Evolutionary conservation across 2,113 vertebrate species (phyloP).

Genomic region (Penelope pileata): DNA sequence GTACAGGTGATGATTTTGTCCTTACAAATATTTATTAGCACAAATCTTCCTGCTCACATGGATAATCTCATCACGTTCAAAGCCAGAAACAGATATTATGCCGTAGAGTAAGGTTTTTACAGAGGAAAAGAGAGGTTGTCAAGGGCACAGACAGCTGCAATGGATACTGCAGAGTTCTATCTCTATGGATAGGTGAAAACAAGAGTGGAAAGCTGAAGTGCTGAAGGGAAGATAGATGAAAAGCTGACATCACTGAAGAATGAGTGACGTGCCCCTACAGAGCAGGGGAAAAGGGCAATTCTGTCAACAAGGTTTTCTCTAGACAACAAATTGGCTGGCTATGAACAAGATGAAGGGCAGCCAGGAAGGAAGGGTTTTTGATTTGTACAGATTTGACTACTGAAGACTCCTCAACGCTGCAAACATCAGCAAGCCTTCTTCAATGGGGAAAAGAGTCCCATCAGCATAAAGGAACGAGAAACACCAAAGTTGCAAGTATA

Average conservation of each 20-base stretch:
- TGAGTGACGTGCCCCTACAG: accelerated
- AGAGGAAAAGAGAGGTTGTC: neutral
- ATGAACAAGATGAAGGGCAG: neutral
- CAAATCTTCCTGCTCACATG: neutral
- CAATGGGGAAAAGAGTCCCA: neutral
- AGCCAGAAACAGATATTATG: neutral
- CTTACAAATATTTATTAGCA: constrained; percentile 22
- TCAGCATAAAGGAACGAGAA: neutral
- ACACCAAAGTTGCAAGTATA: neutral
- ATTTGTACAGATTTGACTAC: neutral
- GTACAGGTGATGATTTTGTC: neutral
- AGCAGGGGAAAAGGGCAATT: neutral
- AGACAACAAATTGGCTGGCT: neutral
- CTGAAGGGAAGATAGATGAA: neutral
- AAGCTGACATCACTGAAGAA: neutral
- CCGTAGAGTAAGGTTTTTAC: neutral
- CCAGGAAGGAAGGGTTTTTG: accelerated
- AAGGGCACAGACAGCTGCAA: neutral
- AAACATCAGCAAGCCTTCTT: neutral
- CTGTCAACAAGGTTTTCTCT: neutral
- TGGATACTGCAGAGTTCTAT: neutral
- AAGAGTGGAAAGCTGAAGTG: neutral
- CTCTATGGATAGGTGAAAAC: neutral
- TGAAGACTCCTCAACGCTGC: neutral
- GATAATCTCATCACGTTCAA: neutral